phyloP scores from a whole-genome alignment of 2,888 invertebrate genomes.

The Drosophila parthenogenetica region DNA sequence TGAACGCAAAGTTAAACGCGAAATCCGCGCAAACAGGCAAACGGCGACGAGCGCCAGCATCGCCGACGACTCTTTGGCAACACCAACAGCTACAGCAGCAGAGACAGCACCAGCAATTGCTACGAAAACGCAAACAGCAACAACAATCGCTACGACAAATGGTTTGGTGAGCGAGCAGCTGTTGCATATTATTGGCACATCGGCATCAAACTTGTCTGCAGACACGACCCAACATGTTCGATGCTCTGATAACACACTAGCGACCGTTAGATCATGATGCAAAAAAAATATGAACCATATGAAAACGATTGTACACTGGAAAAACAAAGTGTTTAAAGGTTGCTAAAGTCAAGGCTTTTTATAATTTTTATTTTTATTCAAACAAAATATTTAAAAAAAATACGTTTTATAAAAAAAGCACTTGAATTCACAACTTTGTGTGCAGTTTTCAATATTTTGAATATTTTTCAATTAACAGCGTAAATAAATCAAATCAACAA shows the following conservation, averaged over 20 bases:
- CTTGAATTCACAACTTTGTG: no score
- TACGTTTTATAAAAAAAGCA: no score
- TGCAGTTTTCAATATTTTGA: no score
- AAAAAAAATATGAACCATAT: neutral
- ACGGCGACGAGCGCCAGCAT: slow-evolving; percentile 40
- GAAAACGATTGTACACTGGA: neutral
- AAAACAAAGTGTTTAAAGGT: no score
- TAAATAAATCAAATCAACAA: no score
- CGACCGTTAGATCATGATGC: slow-evolving; percentile 1
- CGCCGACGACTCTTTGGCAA: slow-evolving; percentile 55
- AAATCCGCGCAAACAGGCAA: slow-evolving; percentile 67
- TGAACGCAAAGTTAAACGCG: slow-evolving; percentile 71
- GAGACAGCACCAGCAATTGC: slow-evolving; percentile 35
- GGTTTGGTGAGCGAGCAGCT: slow-evolving; percentile 40
- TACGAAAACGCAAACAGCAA: slow-evolving; percentile 29
- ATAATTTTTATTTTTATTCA: no score
- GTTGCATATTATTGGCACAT: slow-evolving; percentile 75
- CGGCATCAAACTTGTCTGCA: slow-evolving; percentile 56
- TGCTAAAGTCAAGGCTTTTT: no score
- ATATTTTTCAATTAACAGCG: no score
- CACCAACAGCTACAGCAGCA: slow-evolving; percentile 23
- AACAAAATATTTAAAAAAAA: no score
- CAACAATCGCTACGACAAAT: slow-evolving; percentile 20
- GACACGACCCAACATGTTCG: slow-evolving; percentile 60
- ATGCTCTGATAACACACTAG: slow-evolving; percentile 60